Evolutionary conservation across 2,797 vertebrate species (phyloP), one percentile per base, ranked within the genome.

Genomic region (Sebastes variabilis): DNA sequence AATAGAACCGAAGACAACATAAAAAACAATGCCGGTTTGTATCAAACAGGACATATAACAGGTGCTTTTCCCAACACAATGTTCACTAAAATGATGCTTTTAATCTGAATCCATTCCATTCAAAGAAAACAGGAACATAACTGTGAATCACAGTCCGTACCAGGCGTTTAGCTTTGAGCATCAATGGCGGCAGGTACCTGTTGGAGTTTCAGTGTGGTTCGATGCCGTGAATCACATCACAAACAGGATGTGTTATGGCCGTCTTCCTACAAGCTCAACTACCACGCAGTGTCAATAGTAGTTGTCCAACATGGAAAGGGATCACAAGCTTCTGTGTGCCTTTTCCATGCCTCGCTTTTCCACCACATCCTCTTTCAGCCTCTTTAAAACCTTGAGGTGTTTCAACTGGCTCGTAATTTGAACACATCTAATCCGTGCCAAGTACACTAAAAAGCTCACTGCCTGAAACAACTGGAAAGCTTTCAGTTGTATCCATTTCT

Each of bases 381-480:
- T 59, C 34, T 83, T 79, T 61, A 62, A 55, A 65, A 83, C 76
- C 80, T 72, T 74, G 72, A 81, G 70, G 73, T 56, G 78, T 83
- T 88, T 83, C 70, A 29, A 62, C 38, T 72, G 72, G 54, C 73
- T 62, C 22, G 60, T 46, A 5, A 81, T 78, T 61, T 56, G 49
- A 85, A 49, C 32, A 42, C 36, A 55, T 25, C n/a, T 54, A 22
- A n/a, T 54, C 24, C 22, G 34, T 76, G 83, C 84, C 84, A 91
- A 87, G 82, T 6, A 49, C 65, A 77, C 67, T 66, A 60, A 54
- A 82, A 84, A 65, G 68, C 84, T 85, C 56, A 74, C 2, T 87
- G 82, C 85, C 69, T 71, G 55, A 79, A 83, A 82, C 38, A 30
- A 70, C 64, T 73, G 70, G 69, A 84, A 79, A 62, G 68, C 78